Evolutionary conservation across 92 coral and sea anemone species (phyloP).

Genomic region (Desmophyllum pertusum): DNA sequence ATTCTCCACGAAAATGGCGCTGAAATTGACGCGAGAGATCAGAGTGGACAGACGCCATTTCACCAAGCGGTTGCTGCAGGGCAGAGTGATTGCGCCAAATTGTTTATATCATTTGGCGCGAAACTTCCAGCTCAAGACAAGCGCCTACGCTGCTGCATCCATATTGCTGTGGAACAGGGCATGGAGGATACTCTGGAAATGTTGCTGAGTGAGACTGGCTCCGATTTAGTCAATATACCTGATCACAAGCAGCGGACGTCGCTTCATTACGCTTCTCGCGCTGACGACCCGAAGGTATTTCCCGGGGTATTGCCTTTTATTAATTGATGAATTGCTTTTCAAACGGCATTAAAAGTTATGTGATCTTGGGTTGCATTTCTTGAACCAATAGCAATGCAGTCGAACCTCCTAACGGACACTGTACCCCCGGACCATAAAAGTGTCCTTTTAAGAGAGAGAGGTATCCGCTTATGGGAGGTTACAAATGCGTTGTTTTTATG

Average conservation of each 20-base stretch:
- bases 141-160: conserved; percentile 72
- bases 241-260: conserved; percentile 78
- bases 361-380: too few species aligned
- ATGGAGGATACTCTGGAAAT: conserved; percentile 65
- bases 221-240: conserved; percentile 57
- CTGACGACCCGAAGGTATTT: conserved; percentile 62
- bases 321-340: neutral
- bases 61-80: conserved; percentile 72
- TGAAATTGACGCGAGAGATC: conserved; percentile 64
- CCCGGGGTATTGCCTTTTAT: neutral
- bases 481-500: too few species aligned
- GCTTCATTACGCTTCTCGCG: conserved; percentile 74
- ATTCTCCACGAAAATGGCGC: conserved; percentile 66
- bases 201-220: conserved; percentile 57
- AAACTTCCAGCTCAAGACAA: conserved; percentile 52
- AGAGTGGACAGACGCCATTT: conserved; percentile 70
- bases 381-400: too few species aligned
- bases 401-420: too few species aligned
- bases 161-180: conserved; percentile 74
- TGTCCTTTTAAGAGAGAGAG: too few species aligned
- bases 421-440: too few species aligned
- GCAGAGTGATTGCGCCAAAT: conserved; percentile 64
- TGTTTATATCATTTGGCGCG: conserved; percentile 71
- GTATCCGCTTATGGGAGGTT: too few species aligned
- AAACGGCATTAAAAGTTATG: too few species aligned